phyloP scores from a whole-genome alignment of 1,140 invertebrate genomes.

The Drosophila truncata region DNA sequence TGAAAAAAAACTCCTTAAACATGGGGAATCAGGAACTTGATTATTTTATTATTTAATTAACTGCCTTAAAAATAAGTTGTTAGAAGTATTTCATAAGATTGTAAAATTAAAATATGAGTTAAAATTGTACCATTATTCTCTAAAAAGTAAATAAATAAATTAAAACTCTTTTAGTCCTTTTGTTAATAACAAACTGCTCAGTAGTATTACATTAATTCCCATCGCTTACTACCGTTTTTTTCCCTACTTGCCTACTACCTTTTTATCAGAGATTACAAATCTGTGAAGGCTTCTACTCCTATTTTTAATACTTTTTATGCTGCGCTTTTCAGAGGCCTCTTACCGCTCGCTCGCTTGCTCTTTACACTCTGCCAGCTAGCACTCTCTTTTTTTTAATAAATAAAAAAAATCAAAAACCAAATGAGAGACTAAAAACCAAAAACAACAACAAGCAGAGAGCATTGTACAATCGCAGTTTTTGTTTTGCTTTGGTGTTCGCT shows the following conservation, averaged over 20 bases:
- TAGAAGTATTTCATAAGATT: neutral
- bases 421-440: conserved; percentile 18
- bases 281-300: conserved; percentile 25
- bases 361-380: neutral
- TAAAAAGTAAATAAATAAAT: neutral
- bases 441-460: conserved; percentile 42
- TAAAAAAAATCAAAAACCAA: conserved; percentile 35
- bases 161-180: neutral
- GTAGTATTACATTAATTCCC: neutral
- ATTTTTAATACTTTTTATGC: conserved; percentile 21
- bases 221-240: conserved; percentile 38
- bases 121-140: neutral
- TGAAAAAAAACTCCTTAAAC: neutral
- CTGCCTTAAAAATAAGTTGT: rapidly evolving
- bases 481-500: conserved; percentile 78
- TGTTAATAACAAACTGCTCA: neutral
- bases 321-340: conserved; percentile 29
- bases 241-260: neutral
- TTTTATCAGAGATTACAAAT: neutral
- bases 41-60: neutral
- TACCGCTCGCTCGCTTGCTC: conserved; percentile 14
- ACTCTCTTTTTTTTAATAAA: conserved; percentile 28
- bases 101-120: neutral
- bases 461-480: conserved; percentile 73
- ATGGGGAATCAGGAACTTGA: no score